phyloP scores from a whole-genome alignment of 37 sponge, comb jelly and placozoan genomes.

The Chondrilla cf. caribensis region DNA sequence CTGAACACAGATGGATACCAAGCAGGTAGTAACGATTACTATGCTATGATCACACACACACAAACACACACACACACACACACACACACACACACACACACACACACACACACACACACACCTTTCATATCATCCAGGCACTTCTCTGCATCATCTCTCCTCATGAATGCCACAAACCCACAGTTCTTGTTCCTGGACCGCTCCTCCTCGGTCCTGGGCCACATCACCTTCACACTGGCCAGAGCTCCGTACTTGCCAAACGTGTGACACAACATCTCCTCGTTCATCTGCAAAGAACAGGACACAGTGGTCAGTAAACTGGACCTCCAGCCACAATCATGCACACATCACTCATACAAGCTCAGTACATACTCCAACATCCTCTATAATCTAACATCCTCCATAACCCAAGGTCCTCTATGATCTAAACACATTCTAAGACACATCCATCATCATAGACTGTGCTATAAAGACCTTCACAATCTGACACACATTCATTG shows the following conservation, averaged over 20 bases:
- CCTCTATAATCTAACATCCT: too few relatives aligned
- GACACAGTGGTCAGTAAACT: background rate
- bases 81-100: constrained; percentile 21
- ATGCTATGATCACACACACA: background rate
- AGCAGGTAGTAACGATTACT: background rate
- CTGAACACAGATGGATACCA: constrained; percentile 21
- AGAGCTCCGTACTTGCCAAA: constrained; percentile 98
- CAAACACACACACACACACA: background rate
- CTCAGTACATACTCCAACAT: too few relatives aligned
- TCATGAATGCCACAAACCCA: constrained; percentile 99
- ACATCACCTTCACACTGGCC: constrained; percentile 99
- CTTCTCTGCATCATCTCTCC: constrained; percentile 81
- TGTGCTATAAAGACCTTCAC: too few relatives aligned
- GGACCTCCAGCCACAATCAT: too few relatives aligned
- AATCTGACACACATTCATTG: background rate
- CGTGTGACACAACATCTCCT: constrained; percentile 92
- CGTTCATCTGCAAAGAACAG: constrained; percentile 79
- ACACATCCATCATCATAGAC: too few relatives aligned
- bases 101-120: constrained; percentile 15
- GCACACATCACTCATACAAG: too few relatives aligned
- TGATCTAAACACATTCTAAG: too few relatives aligned
- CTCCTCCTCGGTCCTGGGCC: constrained; percentile 99
- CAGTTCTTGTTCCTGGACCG: constrained; percentile 86
- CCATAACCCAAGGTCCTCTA: too few relatives aligned
- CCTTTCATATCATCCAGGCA: constrained; percentile 81